phyloP scores from a whole-genome alignment of 2,888 invertebrate species.

The Pyrrhia umbra region DNA sequence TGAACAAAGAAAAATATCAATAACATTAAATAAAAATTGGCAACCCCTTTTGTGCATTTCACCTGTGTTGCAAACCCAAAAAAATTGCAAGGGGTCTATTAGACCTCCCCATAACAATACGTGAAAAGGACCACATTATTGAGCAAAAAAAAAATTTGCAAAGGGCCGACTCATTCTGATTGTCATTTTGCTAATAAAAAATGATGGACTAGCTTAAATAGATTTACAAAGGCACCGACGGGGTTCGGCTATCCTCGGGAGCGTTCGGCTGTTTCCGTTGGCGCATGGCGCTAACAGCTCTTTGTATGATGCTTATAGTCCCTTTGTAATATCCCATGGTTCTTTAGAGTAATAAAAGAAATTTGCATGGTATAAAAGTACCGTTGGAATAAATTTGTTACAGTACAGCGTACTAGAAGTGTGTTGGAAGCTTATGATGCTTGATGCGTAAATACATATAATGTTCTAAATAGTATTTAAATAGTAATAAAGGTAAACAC shows the following conservation, averaged over 20 bases:
- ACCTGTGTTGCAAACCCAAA: conserved; percentile 72
- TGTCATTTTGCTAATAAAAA: conserved; percentile 80
- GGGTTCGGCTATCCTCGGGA: conserved; percentile 45
- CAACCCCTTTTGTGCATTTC: conserved; percentile 74
- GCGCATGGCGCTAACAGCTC: conserved; percentile 69
- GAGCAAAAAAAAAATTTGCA: conserved; percentile 77
- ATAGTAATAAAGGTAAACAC: neutral
- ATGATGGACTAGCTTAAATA: conserved; percentile 76
- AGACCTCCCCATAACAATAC: conserved; percentile 82
- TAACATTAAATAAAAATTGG: conserved; percentile 64
- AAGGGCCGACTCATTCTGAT: conserved; percentile 73
- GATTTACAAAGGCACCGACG: conserved; percentile 62
- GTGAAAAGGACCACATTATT: conserved; percentile 74
- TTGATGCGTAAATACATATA: no score
- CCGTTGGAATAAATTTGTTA: conserved; percentile 24
- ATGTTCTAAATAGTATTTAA: neutral
- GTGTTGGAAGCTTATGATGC: neutral
- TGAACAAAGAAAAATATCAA: conserved; percentile 52
- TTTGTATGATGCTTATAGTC: conserved; percentile 17
- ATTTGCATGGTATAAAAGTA: conserved; percentile 26
- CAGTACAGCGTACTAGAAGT: conserved; percentile 5
- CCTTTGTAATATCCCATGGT: conserved; percentile 29
- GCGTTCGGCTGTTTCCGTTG: conserved; percentile 50
- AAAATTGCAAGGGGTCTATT: conserved; percentile 74
- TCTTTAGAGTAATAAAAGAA: conserved; percentile 32